Evolutionary conservation across 2,113 vertebrate species (phyloP).

Genomic region (Bos taurus): ARS-UCD2.0 NC_037343.1:32043001-32043500

Average conservation of each 20-base stretch:
- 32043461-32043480: fast-evolving
- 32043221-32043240: neutral
- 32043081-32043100: neutral
- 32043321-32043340: neutral
- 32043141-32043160: neutral
- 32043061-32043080: neutral
- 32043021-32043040: neutral
- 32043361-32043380: neutral
- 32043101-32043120: neutral
- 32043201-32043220: neutral
- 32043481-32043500: neutral
- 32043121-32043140: fast-evolving
- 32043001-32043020: neutral
- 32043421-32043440: fast-evolving
- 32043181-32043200: neutral
- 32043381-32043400: neutral
- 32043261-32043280: neutral
- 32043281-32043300: neutral
- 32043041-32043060: neutral
- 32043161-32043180: fast-evolving
- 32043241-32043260: neutral
- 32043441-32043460: fast-evolving
- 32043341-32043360: neutral
- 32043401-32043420: too few species aligned
- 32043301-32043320: neutral